These are phyloP conservation scores for Megalops cyprinoides DNA, from an alignment of 2,797 vertebrate species.

Conservation along the genomic window DNA sequence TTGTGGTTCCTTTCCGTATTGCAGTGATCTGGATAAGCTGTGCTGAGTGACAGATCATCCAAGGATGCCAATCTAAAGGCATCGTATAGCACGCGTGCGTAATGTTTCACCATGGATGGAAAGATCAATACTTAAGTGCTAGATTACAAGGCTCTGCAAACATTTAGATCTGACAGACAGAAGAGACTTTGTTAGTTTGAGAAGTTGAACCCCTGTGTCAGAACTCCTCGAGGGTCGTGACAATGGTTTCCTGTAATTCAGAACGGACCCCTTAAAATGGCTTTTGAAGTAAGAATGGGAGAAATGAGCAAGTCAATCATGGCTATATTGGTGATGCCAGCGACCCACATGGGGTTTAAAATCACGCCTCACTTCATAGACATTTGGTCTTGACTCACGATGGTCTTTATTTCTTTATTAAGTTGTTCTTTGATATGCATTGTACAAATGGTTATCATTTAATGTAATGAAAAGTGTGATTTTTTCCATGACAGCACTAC, in stretches of 20 bases:
- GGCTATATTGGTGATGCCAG: not conserved
- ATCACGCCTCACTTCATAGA: no score
- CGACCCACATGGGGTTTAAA: no score
- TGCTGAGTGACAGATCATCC: conserved; percentile 1
- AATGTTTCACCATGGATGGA: not conserved
- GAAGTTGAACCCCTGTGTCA: no score
- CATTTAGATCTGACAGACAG: not conserved
- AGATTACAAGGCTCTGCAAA: not conserved
- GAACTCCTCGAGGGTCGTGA: no score
- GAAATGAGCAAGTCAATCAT: not conserved
- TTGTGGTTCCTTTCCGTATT: conserved; percentile 1
- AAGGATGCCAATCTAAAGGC: conserved; percentile 4
- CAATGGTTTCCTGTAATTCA: not conserved
- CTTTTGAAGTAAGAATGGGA: not conserved
- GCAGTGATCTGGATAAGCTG: not conserved
- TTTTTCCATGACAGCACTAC: not conserved
- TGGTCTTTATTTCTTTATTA: not conserved
- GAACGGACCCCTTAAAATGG: not conserved
- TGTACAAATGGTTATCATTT: not conserved
- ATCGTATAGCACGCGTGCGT: not conserved
- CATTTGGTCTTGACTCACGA: no score
- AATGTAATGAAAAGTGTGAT: not conserved
- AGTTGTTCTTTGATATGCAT: not conserved
- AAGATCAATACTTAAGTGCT: not conserved
- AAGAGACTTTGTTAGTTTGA: not conserved